These are phyloP conservation scores for Pocillopora damicornis DNA, from an alignment of 64 coral and sea anemone genomes.

Conservation along the genomic window DNA sequence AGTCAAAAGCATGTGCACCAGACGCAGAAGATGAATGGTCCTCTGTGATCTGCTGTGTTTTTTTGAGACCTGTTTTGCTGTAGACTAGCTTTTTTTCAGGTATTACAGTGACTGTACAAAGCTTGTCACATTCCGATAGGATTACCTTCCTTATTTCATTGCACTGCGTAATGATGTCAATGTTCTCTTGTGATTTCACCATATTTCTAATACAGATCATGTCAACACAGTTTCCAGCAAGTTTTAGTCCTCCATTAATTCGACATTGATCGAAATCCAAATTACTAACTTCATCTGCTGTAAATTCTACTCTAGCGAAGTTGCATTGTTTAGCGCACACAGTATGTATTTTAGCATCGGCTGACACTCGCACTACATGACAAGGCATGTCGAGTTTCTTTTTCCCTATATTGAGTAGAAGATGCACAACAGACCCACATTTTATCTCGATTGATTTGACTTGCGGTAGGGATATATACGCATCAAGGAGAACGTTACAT, in stretches of 20 bases:
- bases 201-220: neutral
- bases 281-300: neutral
- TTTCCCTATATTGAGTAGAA: conserved; percentile 5
- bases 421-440: conserved; percentile 1
- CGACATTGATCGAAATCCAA: conserved; percentile 16
- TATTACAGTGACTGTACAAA: neutral
- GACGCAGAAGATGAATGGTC: neutral
- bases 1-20: neutral
- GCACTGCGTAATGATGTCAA: neutral
- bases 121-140: neutral
- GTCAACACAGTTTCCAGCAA: neutral
- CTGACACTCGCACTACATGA: neutral
- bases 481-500: conserved; percentile 8
- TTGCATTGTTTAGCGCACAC: neutral
- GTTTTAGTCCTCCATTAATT: conserved; percentile 10
- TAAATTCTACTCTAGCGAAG: conserved; percentile 10
- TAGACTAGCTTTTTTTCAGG: neutral
- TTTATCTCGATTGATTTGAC: conserved; percentile 2
- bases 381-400: neutral
- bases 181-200: neutral
- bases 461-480: neutral
- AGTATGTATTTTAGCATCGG: neutral
- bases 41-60: neutral
- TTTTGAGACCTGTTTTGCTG: neutral
- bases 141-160: conserved; percentile 13